Percentiles rank a stretch among this genome's conserved stretches.
phyloP scores from a whole-genome alignment of 2,888 invertebrate species.

The Oligia latruncula region DNA sequence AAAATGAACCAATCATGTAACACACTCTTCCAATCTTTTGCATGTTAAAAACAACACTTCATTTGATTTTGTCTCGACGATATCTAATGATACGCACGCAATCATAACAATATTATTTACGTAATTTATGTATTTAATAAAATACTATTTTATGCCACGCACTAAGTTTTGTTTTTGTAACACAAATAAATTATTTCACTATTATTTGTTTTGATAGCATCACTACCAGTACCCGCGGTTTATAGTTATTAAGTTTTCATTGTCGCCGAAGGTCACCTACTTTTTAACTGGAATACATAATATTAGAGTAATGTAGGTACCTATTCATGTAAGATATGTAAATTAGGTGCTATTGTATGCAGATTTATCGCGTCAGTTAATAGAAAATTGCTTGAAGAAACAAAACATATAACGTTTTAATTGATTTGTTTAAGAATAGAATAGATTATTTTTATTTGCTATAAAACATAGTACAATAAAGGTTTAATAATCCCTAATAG shows the following conservation, averaged over 20 bases:
- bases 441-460: neutral
- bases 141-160: neutral
- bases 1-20: neutral
- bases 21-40: neutral
- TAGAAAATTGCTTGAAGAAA: neutral
- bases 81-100: slow-evolving; percentile 3
- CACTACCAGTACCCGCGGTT: too few species aligned
- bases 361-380: neutral
- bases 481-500: neutral
- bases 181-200: neutral
- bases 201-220: neutral
- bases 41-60: slow-evolving; percentile 10
- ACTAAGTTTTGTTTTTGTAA: neutral
- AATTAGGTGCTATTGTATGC: slow-evolving; percentile 17
- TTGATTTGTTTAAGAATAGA: neutral
- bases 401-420: neutral
- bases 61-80: neutral
- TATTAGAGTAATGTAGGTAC: neutral
- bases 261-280: neutral
- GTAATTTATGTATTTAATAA: neutral
- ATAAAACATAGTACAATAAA: neutral
- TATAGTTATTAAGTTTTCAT: neutral
- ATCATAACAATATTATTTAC: slow-evolving; percentile 3
- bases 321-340: neutral
- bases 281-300: neutral